Conservation (phyloP, 2,113 vertebrate genomes). For the Anhinga anhinga region DNA sequence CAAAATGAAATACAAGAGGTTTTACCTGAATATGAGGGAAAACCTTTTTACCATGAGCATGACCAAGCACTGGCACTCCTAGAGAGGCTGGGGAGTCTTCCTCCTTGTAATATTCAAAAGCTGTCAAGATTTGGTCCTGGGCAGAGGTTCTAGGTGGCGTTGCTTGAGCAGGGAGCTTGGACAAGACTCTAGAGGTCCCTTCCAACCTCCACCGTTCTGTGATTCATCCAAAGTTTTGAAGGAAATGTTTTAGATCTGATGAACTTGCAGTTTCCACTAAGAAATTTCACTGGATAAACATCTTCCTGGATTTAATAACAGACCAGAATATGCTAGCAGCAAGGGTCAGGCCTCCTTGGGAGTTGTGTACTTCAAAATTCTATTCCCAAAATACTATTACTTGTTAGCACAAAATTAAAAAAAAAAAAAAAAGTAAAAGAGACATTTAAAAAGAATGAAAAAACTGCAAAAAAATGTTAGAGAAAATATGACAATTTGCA, state of each 20-base stretch:
- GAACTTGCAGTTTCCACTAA: background rate
- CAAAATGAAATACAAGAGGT: background rate
- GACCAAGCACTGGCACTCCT: background rate
- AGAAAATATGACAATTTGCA: background rate
- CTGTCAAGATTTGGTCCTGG: background rate
- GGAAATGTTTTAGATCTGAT: background rate
- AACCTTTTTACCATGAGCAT: rapidly evolving
- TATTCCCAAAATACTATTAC: background rate
- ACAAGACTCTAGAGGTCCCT: background rate
- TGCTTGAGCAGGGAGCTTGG: background rate
- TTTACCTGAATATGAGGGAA: background rate
- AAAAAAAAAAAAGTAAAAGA: background rate
- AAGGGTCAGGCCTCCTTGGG: background rate
- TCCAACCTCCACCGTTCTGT: background rate
- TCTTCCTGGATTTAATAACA: background rate
- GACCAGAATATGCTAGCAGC: rapidly evolving
- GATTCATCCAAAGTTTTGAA: background rate
- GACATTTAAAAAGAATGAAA: background rate
- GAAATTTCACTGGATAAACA: background rate
- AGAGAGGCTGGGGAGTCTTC: background rate
- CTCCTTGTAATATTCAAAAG: background rate
- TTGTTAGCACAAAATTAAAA: background rate
- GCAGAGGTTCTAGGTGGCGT: background rate
- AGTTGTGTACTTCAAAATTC: background rate
- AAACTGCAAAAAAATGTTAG: rapidly evolving